Evolutionary conservation across 2,888 invertebrate species (phyloP).

Genomic region (Tupiocoris notatus): DNA sequence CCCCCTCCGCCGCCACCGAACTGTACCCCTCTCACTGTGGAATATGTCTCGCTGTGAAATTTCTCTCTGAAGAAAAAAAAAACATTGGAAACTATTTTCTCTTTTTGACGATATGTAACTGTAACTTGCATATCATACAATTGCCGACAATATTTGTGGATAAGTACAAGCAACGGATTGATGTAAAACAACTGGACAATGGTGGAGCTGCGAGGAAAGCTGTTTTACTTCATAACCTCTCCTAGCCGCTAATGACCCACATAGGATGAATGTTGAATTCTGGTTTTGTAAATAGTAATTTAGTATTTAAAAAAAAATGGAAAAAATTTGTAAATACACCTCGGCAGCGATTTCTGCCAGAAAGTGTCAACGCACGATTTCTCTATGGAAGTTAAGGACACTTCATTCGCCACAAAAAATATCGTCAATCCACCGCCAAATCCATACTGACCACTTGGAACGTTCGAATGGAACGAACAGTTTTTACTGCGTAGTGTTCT

Average conservation of each 20-base stretch:
- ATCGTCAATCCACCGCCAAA: not conserved
- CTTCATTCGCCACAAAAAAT: not conserved
- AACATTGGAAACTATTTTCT: not conserved
- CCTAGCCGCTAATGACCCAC: not conserved
- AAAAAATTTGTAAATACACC: not conserved
- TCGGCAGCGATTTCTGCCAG: not conserved
- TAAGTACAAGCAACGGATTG: not conserved
- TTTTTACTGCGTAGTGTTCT: not conserved
- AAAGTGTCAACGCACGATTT: constrained; percentile 14
- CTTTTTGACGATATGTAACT: constrained; percentile 7
- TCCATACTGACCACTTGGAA: not conserved
- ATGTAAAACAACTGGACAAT: not conserved
- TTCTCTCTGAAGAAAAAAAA: not conserved
- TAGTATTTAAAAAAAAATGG: no score
- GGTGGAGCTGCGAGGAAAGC: not conserved
- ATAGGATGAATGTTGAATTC: constrained; percentile 7
- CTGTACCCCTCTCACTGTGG: constrained; percentile 59
- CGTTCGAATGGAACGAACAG: not conserved
- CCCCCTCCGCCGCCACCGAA: constrained; percentile 62
- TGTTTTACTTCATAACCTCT: not conserved
- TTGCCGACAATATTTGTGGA: constrained; percentile 22
- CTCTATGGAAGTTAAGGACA: not conserved
- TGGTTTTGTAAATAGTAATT: constrained; percentile 13
- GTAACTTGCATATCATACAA: constrained; percentile 35
- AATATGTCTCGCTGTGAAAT: constrained; percentile 53